A percentile compares a stretch with the other conserved stretches of the same genome.
Evolutionary conservation across 2,113 vertebrate species (phyloP).

Genomic region (Dasypus novemcinctus): DNA sequence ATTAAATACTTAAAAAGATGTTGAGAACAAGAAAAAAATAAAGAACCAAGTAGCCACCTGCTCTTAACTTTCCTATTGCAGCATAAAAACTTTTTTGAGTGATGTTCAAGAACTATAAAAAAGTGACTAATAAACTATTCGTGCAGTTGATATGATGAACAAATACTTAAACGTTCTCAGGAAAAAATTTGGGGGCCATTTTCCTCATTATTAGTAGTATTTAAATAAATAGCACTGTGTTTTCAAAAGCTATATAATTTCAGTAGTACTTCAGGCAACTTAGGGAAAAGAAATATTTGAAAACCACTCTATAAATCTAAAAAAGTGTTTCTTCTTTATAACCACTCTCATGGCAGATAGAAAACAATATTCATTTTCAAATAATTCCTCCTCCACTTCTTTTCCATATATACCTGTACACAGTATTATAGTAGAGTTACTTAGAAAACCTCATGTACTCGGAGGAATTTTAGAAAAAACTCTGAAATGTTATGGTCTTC

Average conservation of each 20-base stretch:
- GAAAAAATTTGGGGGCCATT: background rate
- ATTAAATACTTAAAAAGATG: constrained; percentile 1
- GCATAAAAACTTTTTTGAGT: background rate
- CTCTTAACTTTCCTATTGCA: background rate
- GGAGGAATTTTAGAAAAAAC: background rate
- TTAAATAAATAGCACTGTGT: background rate
- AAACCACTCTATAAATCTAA: constrained; percentile 34
- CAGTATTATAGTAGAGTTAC: background rate
- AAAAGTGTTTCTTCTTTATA: constrained; percentile 46
- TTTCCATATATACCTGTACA: background rate
- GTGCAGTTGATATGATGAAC: background rate
- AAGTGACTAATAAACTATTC: background rate
- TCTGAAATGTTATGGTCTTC: background rate
- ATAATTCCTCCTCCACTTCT: constrained; percentile 35
- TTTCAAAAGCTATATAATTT: constrained; percentile 53
- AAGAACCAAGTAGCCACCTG: background rate
- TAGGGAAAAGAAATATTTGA: constrained; percentile 44
- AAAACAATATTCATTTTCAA: constrained; percentile 48
- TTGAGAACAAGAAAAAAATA: background rate
- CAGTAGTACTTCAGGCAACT: background rate
- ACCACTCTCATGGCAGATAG: constrained; percentile 19
- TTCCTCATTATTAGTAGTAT: background rate
- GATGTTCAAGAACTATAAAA: background rate
- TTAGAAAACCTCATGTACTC: background rate
- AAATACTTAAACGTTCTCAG: background rate